Percentiles rank a stretch among this genome's conserved stretches.
phyloP scores from a whole-genome alignment of 1,140 invertebrate genomes.

The Micrasema longulum region DNA sequence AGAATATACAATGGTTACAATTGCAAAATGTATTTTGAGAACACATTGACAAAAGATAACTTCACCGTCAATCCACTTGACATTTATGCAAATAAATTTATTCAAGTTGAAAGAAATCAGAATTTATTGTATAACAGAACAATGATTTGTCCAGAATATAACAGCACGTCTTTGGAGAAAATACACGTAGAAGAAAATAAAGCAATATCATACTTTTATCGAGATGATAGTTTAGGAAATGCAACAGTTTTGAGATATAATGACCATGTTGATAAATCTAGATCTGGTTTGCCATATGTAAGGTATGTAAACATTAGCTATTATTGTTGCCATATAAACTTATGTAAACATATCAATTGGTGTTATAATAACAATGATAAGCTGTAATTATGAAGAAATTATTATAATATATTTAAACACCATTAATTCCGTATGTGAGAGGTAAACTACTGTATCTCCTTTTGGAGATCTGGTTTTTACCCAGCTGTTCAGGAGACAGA shows the following conservation, averaged over 20 bases:
- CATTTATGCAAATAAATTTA: constrained; percentile 57
- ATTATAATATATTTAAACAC: too few species aligned
- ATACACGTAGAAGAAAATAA: constrained; percentile 53
- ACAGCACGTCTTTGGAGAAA: constrained; percentile 30
- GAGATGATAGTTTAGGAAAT: constrained; percentile 26
- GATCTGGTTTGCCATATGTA: constrained; percentile 61
- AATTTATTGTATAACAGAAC: constrained; percentile 44
- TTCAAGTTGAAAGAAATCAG: constrained; percentile 30
- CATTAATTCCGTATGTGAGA: too few species aligned
- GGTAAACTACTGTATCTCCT: too few species aligned
- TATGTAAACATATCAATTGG: too few species aligned
- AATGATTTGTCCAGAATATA: constrained; percentile 57
- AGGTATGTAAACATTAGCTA: constrained; percentile 58
- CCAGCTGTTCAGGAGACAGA: too few species aligned
- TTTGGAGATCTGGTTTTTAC: too few species aligned
- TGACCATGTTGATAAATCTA: constrained; percentile 62
- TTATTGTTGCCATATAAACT: too few species aligned
- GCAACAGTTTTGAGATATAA: constrained; percentile 41
- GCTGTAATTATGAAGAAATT: too few species aligned
- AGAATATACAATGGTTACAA: constrained; percentile 70
- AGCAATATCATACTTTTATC: constrained; percentile 53
- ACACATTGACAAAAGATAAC: constrained; percentile 17
- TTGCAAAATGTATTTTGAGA: constrained; percentile 44
- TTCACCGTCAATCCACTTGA: constrained; percentile 54
- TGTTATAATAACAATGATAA: too few species aligned